Percentiles rank a stretch among this genome's conserved stretches.
Evolutionary conservation across 30 jellyfish, hydroid and myxozoan genomes (phyloP).

Genomic region (Euphysa ruthae): DNA sequence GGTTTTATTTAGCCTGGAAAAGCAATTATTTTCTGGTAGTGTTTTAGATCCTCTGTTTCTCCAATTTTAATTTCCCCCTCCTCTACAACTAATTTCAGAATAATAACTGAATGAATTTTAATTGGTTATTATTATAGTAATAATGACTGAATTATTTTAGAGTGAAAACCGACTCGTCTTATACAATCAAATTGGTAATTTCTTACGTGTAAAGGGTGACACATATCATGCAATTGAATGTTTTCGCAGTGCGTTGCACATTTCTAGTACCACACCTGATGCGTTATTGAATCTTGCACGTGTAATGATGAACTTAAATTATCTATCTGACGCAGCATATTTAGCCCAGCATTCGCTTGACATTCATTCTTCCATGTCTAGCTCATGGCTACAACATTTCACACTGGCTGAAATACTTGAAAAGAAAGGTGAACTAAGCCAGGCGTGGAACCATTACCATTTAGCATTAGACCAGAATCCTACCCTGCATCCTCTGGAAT

Average conservation of each 20-base stretch:
- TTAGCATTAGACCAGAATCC: slow-evolving; percentile 79
- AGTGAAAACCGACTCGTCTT: slow-evolving; percentile 75
- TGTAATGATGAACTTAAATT: slow-evolving; percentile 53
- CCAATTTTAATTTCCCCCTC: too few relatives aligned
- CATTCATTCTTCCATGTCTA: slow-evolving; percentile 53
- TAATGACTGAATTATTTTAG: too few relatives aligned
- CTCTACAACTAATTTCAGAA: too few relatives aligned
- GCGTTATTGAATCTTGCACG: slow-evolving; percentile 83
- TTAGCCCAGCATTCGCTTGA: slow-evolving; percentile 70
- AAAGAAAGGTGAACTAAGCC: slow-evolving; percentile 56
- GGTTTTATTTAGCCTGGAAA: too few relatives aligned
- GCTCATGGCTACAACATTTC: slow-evolving; percentile 87
- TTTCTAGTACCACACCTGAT: slow-evolving; percentile 63
- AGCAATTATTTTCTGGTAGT: too few relatives aligned
- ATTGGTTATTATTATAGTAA: too few relatives aligned
- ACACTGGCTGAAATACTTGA: slow-evolving; percentile 68
- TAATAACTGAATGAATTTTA: too few relatives aligned
- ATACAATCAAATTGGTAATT: slow-evolving; percentile 76
- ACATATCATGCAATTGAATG: slow-evolving; percentile 88
- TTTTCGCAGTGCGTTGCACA: slow-evolving; percentile 74
- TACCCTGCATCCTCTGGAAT: slow-evolving; percentile 65
- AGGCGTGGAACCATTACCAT: slow-evolving; percentile 56
- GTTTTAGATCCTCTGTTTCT: too few relatives aligned
- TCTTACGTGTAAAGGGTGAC: slow-evolving; percentile 79
- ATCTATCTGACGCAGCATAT: slow-evolving; percentile 62